Base-by-base conservation (phyloP, 2,888 invertebrate genomes). In the Zygogramma bicolorata region DNA sequence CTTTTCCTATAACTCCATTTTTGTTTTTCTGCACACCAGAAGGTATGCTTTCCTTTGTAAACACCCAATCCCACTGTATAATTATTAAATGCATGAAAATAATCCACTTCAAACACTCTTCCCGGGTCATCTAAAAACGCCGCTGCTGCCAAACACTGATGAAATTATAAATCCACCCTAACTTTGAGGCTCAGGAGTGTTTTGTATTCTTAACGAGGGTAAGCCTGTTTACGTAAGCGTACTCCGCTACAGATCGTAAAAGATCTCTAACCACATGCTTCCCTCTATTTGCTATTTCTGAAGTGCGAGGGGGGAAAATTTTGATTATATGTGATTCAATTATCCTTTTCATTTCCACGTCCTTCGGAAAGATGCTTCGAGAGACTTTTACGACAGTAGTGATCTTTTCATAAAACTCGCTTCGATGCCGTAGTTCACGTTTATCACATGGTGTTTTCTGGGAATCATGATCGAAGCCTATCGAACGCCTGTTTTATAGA, bases 191-290 rank as follows among this genome's bases (percentile, higher is more conserved):
- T 15, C 46, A 46, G 18, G 25, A 53, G 53, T 13, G 53, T 53
- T 53, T 25, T 53, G 53, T 53, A 53, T 53, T 53, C 53, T 53
- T 22, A 53, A 53, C 53, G 25, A 53, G 53, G 22, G 53, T 25
- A 25, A 53, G 53, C n/a, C 53, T 53, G 53, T 53, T 53, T 53
- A 53, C 53, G 10, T 53, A 53, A 53, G 22, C 53, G 53, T 53
- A 13, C 53, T 53, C 53, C 25, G n/a, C 42, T 18, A 15, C 22
- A 10, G 22, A 53, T 25, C 53, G 25, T 53, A 25, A 53, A 53
- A 53, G 53, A 53, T 53, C 53, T 53, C n/a, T 25, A 53, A 53
- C 53, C 53, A 53, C 53, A 53, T 53, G 53, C 53, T 53, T 53
- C 10, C 53, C 53, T 53, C 10, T 25, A 53, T 53, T 53, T 53